These are phyloP conservation scores for Miniopterus natalensis DNA, from an alignment of 2,113 vertebrate genomes.

Conservation along the genomic window DNA sequence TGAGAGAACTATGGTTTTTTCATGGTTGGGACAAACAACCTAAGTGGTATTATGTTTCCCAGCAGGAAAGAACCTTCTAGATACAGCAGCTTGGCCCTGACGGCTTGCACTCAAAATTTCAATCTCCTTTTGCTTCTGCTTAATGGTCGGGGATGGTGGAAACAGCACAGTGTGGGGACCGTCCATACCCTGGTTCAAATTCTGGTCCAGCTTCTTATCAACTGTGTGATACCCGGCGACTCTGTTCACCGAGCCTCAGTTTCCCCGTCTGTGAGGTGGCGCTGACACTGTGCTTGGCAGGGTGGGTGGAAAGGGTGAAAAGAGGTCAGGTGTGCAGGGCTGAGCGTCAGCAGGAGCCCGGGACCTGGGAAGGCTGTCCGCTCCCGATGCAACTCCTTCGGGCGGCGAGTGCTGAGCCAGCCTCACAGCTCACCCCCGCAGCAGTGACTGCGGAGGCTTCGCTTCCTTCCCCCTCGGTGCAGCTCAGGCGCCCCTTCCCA, in stretches of 20 bases:
- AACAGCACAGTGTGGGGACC: not conserved
- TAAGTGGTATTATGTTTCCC: not conserved
- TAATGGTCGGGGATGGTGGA: not conserved
- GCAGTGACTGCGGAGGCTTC: not conserved
- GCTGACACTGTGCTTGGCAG: not conserved
- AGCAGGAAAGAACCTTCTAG: not conserved
- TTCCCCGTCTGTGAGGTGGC: not conserved
- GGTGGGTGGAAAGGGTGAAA: not conserved
- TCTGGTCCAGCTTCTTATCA: not conserved
- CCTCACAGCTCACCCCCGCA: not conserved
- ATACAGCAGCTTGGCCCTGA: too few species aligned
- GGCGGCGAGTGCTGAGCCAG: not conserved
- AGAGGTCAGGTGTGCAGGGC: not conserved
- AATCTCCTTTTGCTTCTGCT: not conserved
- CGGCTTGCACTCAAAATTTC: not conserved
- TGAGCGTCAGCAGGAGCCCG: not conserved
- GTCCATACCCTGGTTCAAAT: not conserved
- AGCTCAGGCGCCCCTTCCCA: fast-evolving
- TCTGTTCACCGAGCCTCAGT: not conserved
- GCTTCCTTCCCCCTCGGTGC: not conserved
- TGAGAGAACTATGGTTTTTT: not conserved
- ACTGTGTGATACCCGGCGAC: not conserved
- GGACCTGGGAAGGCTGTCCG: too few species aligned
- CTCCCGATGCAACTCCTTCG: not conserved
- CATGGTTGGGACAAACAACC: not conserved